These are phyloP conservation scores for Trichogramma pretiosum DNA, from an alignment of 1,140 invertebrate species.

Conservation along the genomic window DNA sequence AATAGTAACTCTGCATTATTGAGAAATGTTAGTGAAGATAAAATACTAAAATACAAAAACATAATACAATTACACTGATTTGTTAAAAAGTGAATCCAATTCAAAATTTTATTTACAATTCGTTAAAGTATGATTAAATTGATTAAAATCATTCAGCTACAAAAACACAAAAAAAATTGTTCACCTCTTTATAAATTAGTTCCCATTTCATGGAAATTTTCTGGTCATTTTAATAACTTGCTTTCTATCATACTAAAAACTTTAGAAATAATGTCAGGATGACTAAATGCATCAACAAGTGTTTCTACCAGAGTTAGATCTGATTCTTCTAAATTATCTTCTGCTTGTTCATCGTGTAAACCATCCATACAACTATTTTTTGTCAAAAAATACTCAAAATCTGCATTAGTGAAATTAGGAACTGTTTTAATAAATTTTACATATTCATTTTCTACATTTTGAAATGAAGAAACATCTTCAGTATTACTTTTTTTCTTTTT, in stretches of 20 bases:
- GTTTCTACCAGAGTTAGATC: slow-evolving; percentile 24
- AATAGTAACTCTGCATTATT: too few species aligned
- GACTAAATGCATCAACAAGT: slow-evolving; percentile 36
- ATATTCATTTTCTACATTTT: slow-evolving; percentile 27
- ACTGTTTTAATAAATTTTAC: slow-evolving; percentile 22
- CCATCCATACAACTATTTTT: too few species aligned
- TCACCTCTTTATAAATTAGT: neutral
- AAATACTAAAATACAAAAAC: too few species aligned
- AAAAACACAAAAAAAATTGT: too few species aligned
- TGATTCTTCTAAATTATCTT: slow-evolving; percentile 7
- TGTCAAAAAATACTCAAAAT: slow-evolving; percentile 26
- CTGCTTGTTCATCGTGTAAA: too few species aligned
- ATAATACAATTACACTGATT: too few species aligned
- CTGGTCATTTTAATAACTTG: neutral
- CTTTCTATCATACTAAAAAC: too few species aligned
- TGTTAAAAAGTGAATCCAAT: too few species aligned
- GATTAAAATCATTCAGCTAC: too few species aligned
- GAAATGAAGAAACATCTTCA: slow-evolving; percentile 7
- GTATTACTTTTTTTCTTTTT: slow-evolving; percentile 16
- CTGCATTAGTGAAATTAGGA: slow-evolving; percentile 19
- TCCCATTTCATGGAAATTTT: neutral
- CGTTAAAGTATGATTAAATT: too few species aligned
- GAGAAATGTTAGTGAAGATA: too few species aligned
- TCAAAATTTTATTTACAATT: too few species aligned
- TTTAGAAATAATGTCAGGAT: slow-evolving; percentile 32